Base-by-base conservation (phyloP, 2,113 vertebrate species). In the Antechinus flavipes region DNA sequence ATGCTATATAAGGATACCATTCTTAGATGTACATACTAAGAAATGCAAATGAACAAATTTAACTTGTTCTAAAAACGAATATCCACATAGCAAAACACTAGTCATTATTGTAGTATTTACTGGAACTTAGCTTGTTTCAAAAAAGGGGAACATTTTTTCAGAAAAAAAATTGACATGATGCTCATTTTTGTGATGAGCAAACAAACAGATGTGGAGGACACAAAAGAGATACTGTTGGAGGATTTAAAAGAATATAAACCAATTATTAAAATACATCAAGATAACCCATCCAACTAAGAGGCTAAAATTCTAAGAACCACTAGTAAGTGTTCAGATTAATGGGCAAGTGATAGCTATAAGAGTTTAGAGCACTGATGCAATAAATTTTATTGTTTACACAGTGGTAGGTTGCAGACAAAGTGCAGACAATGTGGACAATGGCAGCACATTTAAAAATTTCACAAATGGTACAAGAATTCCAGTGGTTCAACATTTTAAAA, bases 381-480 rank as follows among this genome's bases (percentile, higher is more conserved):
- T 93, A 95, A 61, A 96, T 97, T 99, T 99, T 99, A 99, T 98
- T 98, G 97, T 99, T 97, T 97, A 93, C 92, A 98, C 98, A 98
- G 97, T 90, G 84, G 89, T 96, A 98, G 96, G 97, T 95, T 98
- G 97, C 97, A 97, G 98, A 98, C 98, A 98, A 91, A 96, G 95
- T 96, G 93, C 94, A 92, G 96, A 98, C 96, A 97, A 95, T 92
- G 95, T 94, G 94, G 97, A 99, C 98, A 97, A 98, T 52, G 97
- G 99, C 97, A 97, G 98, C 96, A 98, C 97, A 91, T 58, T 96
- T 95, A 97, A 95, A 97, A 96, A 98, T 96, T 96, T 97, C 97
- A 98, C 98, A 98, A 98, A 98, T 94, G 96, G 96, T 98, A 95
- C 98, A 99, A 96, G 97, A 95, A 98, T 97, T 98, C 98, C 98